phyloP scores from a whole-genome alignment of 1,140 invertebrate species.

The Drosophila tropicalis region DNA sequence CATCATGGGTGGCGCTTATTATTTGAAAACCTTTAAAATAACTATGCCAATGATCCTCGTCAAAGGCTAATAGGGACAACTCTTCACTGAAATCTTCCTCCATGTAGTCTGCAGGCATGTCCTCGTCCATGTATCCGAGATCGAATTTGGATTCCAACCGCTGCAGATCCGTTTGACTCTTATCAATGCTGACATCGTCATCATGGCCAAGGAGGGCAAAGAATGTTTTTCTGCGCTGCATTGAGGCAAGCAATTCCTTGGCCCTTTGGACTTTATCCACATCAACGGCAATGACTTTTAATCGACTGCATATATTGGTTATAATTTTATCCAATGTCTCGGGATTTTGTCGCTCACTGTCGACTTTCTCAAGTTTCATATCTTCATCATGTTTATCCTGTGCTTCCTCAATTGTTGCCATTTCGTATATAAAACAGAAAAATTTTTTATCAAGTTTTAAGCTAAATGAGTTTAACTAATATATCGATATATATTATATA shows the following conservation, averaged over 20 bases:
- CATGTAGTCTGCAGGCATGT: neutral
- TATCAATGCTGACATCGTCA: conserved; percentile 21
- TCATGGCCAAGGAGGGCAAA: conserved; percentile 46
- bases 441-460: conserved; percentile 2
- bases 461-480: conserved; percentile 1
- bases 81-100: conserved; percentile 54
- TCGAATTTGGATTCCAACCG: conserved; percentile 5
- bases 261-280: conserved; percentile 55
- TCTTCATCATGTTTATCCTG: neutral
- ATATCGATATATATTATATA: neutral
- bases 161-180: conserved; percentile 13
- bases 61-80: conserved; percentile 39
- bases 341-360: too few species aligned
- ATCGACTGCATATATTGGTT: conserved; percentile 36
- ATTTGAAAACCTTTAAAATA: conserved; percentile 65
- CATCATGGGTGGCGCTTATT: conserved; percentile 33
- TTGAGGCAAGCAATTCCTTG: conserved; percentile 38
- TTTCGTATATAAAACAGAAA: neutral
- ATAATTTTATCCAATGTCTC: conserved; percentile 16
- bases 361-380: neutral
- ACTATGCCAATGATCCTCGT: conserved; percentile 67
- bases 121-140: neutral
- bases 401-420: neutral
- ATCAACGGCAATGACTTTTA: conserved; percentile 54
- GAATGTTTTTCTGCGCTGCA: conserved; percentile 53